Evolutionary conservation across 1,140 invertebrate genomes (phyloP), one percentile per base, ranked within the genome.

Genomic region (Palaemon carinicauda): DNA sequence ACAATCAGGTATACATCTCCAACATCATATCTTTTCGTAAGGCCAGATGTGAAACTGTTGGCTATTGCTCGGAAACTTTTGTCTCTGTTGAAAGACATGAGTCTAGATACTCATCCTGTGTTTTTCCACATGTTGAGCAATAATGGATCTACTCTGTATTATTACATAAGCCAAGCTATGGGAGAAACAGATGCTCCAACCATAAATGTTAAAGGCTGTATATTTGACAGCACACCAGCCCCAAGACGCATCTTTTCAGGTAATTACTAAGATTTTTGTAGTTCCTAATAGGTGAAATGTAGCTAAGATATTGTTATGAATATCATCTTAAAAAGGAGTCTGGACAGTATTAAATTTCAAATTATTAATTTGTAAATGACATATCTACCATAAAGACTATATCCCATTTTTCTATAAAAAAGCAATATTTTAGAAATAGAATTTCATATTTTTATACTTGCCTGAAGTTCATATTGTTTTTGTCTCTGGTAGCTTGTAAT

Each of bases 111-210:
- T 24, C 94, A 95, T 90, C 95, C 95, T 2, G 93, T 96, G 54
- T 94, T 96, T 80, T 94, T 96, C 90, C 96, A 96, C 88, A 93
- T 95, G 52, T 96, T 96, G 91, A 96, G 95, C 75, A 96, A 96
- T 91, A 95, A 95, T 19, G 96, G 96, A 31, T 94, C 94, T 1
- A 94, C 93, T 87, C 91, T 95, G 5, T 95, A 95, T 90, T 93
- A 94, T 88, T 93, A 94, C 89, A 93, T 95, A 41, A 93, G 93
- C 41, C 89, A 93, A 54, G 94, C 94, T 81, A 71, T 92, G 74
- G 81, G 89, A 60, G 79, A 75, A 29, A 15, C 73, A 33, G 33
- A 65, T 3, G 92, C 94, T 88, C 90, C 93, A 79, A 93, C 92
- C 56, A 91, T 93, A 51, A 88, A 94, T 91, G 92, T 96, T 3